These are phyloP conservation scores for human (Homo sapiens) DNA, from an alignment of 2,113 vertebrate species.

Conservation along the genomic window GRCh38 chr18:78026501-78027000, in stretches of 20 bases:
- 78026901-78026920: too few relatives aligned
- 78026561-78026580: not conserved
- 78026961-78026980: not conserved
- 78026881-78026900: not conserved
- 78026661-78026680: too few relatives aligned
- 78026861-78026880: not conserved
- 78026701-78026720: not conserved
- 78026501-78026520: not conserved
- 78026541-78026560: not conserved
- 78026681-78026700: not conserved
- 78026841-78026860: not conserved
- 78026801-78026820: not conserved
- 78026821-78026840: not conserved
- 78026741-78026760: not conserved
- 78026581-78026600: not conserved
- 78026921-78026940: not conserved
- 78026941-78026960: not conserved
- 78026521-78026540: not conserved
- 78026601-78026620: not conserved
- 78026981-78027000: fast-evolving
- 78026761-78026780: not conserved
- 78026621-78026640: too few relatives aligned
- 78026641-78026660: not conserved
- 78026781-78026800: too few relatives aligned
- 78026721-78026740: not conserved